These are phyloP conservation scores for Paramormyrops kingsleyae DNA, from an alignment of 2,113 vertebrate genomes.

Conservation along the genomic window DNA sequence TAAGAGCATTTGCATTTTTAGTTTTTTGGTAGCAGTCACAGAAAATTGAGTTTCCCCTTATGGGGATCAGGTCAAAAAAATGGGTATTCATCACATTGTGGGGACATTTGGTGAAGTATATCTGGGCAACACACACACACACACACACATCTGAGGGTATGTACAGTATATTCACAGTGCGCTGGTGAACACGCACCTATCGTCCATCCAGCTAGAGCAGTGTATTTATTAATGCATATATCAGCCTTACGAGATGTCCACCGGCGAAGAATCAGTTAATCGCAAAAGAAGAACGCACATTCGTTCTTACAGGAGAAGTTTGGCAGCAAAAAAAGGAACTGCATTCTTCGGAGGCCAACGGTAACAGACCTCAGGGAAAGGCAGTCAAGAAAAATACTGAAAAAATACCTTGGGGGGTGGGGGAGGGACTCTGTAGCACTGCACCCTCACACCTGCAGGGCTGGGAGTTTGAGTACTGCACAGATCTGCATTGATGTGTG, in stretches of 20 bases:
- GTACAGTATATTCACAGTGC: background rate
- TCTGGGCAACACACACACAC: background rate
- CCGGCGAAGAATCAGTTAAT: background rate
- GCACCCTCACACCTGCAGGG: background rate
- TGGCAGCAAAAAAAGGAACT: background rate
- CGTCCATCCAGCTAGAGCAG: background rate
- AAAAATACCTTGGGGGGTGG: background rate
- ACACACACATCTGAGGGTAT: too few species aligned
- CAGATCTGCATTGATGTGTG: background rate
- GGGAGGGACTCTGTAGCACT: background rate
- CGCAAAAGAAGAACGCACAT: background rate
- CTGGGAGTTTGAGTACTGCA: background rate
- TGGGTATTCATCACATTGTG: too few species aligned
- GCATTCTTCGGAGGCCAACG: background rate
- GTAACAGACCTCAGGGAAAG: background rate
- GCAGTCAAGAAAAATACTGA: background rate
- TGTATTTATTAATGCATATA: background rate
- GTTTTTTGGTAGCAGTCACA: too few species aligned
- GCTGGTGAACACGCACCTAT: background rate
- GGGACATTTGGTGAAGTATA: too few species aligned
- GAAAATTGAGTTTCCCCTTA: too few species aligned
- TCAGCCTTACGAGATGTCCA: background rate
- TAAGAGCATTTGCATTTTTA: too few species aligned
- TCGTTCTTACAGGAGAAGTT: background rate
- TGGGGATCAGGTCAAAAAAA: too few species aligned